phyloP scores from a whole-genome alignment of 1,140 invertebrate genomes.

The Pygmarrhopalites habei region DNA sequence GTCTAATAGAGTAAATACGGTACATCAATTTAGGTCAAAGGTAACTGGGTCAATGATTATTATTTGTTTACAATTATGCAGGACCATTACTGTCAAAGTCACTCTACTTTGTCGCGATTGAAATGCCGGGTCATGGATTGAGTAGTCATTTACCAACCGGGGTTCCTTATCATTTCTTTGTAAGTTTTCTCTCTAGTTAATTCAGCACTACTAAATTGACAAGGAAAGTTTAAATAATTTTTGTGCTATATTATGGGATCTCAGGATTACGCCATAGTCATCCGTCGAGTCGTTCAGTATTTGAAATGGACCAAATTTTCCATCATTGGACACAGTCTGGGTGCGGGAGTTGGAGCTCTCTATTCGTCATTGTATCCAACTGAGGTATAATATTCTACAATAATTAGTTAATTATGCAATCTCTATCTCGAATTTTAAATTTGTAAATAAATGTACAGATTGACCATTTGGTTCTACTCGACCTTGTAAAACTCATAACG shows the following conservation, averaged over 20 bases:
- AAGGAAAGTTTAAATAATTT: too few species aligned
- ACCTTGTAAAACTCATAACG: conserved; percentile 28
- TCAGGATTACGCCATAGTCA: conserved; percentile 25
- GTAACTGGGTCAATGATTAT: too few species aligned
- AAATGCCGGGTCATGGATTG: conserved; percentile 62
- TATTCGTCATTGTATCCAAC: conserved; percentile 25
- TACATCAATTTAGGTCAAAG: too few species aligned
- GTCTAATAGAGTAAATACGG: too few species aligned
- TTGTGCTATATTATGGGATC: too few species aligned
- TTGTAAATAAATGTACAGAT: too few species aligned
- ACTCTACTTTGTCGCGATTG: conserved; percentile 57
- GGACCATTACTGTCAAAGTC: conserved; percentile 51
- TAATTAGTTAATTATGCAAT: neutral
- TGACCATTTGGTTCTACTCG: conserved; percentile 23
- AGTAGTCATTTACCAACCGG: conserved; percentile 57
- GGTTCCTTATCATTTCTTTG: conserved; percentile 51
- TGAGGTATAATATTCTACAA: conserved; percentile 8
- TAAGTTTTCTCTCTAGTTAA: too few species aligned
- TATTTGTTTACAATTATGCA: conserved; percentile 53
- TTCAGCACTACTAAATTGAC: too few species aligned
- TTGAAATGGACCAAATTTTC: conserved; percentile 34
- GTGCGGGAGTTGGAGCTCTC: conserved; percentile 24
- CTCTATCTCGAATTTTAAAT: neutral
- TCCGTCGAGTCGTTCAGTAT: conserved; percentile 22
- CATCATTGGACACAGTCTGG: conserved; percentile 30